phyloP scores from a whole-genome alignment of 2,113 vertebrate species.

The Choloepus hoffmanni region DNA sequence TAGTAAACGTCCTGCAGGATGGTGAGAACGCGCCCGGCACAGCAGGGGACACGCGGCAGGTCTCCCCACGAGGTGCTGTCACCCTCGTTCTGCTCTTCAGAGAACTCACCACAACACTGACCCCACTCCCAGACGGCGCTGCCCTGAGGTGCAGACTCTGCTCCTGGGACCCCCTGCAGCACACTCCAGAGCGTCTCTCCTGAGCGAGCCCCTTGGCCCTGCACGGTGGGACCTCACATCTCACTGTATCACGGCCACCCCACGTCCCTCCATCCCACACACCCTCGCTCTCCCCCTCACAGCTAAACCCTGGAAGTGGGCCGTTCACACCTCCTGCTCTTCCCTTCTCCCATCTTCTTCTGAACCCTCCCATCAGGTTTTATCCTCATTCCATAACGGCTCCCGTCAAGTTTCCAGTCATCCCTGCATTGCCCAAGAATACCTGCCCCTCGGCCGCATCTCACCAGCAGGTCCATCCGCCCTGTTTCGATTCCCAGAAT shows the following conservation, averaged over 20 bases:
- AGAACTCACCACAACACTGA: background rate
- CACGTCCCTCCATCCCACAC: too few relatives aligned
- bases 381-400: background rate
- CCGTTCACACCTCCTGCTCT: background rate
- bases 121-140: background rate
- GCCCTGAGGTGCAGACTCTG: too few relatives aligned
- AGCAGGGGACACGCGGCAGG: background rate
- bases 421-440: too few relatives aligned
- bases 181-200: too few relatives aligned
- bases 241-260: too few relatives aligned
- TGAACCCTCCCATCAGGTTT: background rate
- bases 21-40: background rate
- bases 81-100: background rate
- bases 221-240: too few relatives aligned
- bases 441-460: too few relatives aligned
- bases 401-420: too few relatives aligned
- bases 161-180: too few relatives aligned
- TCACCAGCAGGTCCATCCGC: too few relatives aligned
- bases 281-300: background rate
- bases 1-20: accelerated
- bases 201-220: too few relatives aligned
- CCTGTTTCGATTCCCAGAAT: too few relatives aligned
- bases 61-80: accelerated
- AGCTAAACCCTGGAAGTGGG: background rate
- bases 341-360: background rate